Conservation (phyloP, 2,113 vertebrate genomes). For the Mungos mungo region DNA sequence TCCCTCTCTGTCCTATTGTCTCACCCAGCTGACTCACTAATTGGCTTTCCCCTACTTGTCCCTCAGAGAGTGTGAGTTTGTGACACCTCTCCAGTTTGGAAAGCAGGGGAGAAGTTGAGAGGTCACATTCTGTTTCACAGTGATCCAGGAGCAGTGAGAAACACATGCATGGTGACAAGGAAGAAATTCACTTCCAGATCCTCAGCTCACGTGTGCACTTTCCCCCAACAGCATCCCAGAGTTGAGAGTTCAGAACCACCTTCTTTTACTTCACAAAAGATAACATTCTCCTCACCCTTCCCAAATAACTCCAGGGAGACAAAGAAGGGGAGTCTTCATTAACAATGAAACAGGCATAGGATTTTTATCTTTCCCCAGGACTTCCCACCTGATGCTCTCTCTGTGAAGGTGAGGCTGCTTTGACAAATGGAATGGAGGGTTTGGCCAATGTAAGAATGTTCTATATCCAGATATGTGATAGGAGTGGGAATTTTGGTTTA, state of each 20-base stretch:
- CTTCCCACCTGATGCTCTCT: not conserved
- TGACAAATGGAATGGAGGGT: not conserved
- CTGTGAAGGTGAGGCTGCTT: not conserved
- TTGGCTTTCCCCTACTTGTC: not conserved
- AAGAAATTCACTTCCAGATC: not conserved
- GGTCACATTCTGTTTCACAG: not conserved
- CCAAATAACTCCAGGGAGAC: not conserved
- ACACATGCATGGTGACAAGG: rapidly evolving
- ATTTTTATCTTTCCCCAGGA: not conserved
- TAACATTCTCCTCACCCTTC: not conserved
- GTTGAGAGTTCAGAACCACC: not conserved
- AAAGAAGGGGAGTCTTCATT: not conserved
- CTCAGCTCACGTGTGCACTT: not conserved
- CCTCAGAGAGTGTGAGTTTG: not conserved
- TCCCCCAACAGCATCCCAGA: not conserved
- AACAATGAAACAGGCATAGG: not conserved
- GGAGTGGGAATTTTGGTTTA: not conserved
- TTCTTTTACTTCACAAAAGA: not conserved
- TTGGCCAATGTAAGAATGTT: not conserved
- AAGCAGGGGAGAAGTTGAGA: not conserved
- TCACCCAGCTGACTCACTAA: not conserved
- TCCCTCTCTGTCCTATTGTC: too few relatives aligned
- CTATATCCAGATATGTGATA: not conserved
- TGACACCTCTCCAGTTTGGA: not conserved
- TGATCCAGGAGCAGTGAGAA: not conserved